phyloP scores from a whole-genome alignment of 2,888 invertebrate genomes.

The Lymantria dispar region DNA sequence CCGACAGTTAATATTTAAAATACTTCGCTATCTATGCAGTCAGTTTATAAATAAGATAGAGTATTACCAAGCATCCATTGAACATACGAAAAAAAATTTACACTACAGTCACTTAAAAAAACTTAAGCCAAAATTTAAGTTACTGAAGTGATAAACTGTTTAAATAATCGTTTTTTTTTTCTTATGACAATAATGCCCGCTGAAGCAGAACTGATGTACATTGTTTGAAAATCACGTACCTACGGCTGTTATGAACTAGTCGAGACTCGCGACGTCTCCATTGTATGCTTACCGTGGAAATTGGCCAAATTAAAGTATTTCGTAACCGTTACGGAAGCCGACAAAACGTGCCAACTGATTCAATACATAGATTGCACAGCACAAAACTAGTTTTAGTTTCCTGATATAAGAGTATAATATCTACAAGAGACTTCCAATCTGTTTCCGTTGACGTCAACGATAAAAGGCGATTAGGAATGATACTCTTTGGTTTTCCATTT shows the following conservation, averaged over 20 bases:
- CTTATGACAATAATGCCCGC: too few relatives aligned
- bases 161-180: too few relatives aligned
- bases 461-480: too few relatives aligned
- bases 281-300: slow-evolving; percentile 55
- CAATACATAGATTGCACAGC: slow-evolving; percentile 13
- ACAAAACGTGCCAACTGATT: slow-evolving; percentile 19
- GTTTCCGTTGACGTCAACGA: neutral
- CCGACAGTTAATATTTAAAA: too few relatives aligned
- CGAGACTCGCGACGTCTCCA: slow-evolving; percentile 32
- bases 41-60: too few relatives aligned
- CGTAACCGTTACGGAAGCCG: slow-evolving; percentile 52
- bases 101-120: too few relatives aligned
- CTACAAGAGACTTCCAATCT: neutral
- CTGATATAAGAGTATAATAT: neutral
- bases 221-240: slow-evolving; percentile 37
- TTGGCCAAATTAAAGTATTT: slow-evolving; percentile 48
- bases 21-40: too few relatives aligned
- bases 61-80: too few relatives aligned
- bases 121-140: too few relatives aligned
- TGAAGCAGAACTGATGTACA: slow-evolving; percentile 15
- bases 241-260: slow-evolving; percentile 23
- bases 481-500: too few relatives aligned
- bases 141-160: too few relatives aligned
- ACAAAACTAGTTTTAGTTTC: slow-evolving; percentile 10
- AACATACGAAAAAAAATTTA: too few relatives aligned